Conservation (phyloP, 2,113 vertebrate species). For the Conger conger region DNA sequence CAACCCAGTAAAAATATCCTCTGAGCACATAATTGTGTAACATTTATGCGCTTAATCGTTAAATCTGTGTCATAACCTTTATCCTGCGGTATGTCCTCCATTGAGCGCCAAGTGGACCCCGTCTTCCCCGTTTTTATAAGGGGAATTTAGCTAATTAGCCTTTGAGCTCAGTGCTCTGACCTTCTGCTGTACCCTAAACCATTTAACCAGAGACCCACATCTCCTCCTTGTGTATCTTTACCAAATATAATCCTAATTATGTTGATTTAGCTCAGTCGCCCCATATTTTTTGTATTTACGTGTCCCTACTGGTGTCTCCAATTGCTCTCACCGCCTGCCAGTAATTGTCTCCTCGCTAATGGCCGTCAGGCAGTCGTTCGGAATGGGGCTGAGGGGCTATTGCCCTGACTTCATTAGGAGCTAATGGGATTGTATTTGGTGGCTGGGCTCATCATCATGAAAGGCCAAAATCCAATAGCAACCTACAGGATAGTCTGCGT, state of each 20-base stretch:
- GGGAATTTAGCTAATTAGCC: neutral
- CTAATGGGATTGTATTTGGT: constrained; percentile 98
- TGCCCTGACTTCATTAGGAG: constrained; percentile 99
- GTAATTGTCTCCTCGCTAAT: constrained; percentile 99
- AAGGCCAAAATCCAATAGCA: constrained; percentile 72
- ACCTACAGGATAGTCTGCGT: constrained; percentile 44
- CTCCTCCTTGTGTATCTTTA: constrained; percentile 58
- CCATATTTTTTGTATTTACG: constrained; percentile 98
- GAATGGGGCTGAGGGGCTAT: constrained; percentile 99
- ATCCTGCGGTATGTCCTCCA: neutral
- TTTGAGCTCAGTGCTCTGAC: constrained; percentile 34
- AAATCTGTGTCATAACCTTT: neutral
- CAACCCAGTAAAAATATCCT: neutral
- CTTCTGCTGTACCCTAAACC: constrained; percentile 34
- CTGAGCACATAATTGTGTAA: neutral
- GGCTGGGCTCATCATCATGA: constrained; percentile 78
- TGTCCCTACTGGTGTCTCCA: constrained; percentile 99
- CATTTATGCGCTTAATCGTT: neutral
- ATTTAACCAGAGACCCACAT: constrained; percentile 24
- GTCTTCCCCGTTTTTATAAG: neutral
- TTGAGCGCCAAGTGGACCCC: neutral
- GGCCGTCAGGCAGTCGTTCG: constrained; percentile 99
- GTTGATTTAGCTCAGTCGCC: constrained; percentile 96
- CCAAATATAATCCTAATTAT: constrained; percentile 97
- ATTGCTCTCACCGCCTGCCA: constrained; percentile 99